Percentiles rank a stretch among this genome's conserved stretches.
These are phyloP conservation scores for Gortyna flavago DNA, from an alignment of 2,888 invertebrate species.

Conservation along the genomic window DNA sequence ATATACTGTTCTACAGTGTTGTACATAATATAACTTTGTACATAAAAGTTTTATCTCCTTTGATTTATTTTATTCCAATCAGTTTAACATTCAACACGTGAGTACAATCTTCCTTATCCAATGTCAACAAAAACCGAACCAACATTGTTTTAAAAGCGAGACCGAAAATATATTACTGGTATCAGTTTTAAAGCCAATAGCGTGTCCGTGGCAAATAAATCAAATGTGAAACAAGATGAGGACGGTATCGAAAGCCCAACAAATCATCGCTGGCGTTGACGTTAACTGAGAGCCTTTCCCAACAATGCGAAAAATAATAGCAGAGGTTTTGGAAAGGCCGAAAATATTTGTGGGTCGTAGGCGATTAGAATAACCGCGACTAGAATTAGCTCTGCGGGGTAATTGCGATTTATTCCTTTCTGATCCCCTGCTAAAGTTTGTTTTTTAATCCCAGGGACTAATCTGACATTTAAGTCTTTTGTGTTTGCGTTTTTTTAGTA, in stretches of 20 bases:
- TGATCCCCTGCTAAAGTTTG: too few relatives aligned
- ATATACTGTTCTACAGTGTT: too few relatives aligned
- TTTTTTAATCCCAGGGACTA: too few relatives aligned
- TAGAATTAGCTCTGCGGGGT: not conserved
- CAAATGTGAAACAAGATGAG: slow-evolving; percentile 69
- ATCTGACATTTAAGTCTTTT: too few relatives aligned
- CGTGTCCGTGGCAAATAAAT: slow-evolving; percentile 66
- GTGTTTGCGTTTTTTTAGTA: too few relatives aligned
- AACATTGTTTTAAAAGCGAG: slow-evolving; percentile 51
- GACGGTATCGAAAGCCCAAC: slow-evolving; percentile 68
- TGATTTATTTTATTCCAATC: slow-evolving; percentile 3
- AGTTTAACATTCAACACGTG: slow-evolving; percentile 2
- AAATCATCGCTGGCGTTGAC: slow-evolving; percentile 69
- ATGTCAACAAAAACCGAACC: slow-evolving; percentile 30
- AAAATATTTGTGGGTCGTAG: not conserved
- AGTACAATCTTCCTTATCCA: slow-evolving; percentile 6
- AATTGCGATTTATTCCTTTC: too few relatives aligned
- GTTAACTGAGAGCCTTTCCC: slow-evolving; percentile 56
- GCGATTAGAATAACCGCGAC: slow-evolving; percentile 12
- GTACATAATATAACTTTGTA: too few relatives aligned
- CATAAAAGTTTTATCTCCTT: not conserved
- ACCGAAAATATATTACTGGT: slow-evolving; percentile 52
- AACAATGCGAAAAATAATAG: slow-evolving; percentile 47
- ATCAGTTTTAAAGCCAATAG: slow-evolving; percentile 64
- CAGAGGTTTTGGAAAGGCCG: slow-evolving; percentile 6